Evolutionary conservation across 2,797 vertebrate genomes (phyloP), one percentile per base, ranked within the genome.

Genomic region (Sebastes hopkinsi): DNA sequence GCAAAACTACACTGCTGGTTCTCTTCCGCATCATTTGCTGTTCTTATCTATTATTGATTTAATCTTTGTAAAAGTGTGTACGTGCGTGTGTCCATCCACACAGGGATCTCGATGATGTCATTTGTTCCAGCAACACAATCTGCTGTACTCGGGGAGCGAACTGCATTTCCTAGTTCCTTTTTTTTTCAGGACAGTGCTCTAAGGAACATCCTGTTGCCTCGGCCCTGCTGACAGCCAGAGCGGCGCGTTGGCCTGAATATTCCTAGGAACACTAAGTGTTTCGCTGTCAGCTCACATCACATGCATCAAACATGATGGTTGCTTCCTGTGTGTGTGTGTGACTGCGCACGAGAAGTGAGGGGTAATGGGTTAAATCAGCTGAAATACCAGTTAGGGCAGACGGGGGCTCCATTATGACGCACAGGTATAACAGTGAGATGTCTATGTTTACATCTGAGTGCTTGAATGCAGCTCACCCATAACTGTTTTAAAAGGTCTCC

Each of bases 201-300:
- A 75, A 83, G 77, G 74, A 90, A 83, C 86, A 81, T 91, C 87
- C 88, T 90, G 86, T 92, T 92, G 85, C 88, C 88, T 32, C 36
- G 4, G 85, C 77, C 74, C 52, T 25, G 71, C 82, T 85, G 83
- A 87, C 71, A 89, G 77, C 80, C 77, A 61, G 90, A 88, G 88
- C 72, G 67, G 87, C 86, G 90, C 83, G 88, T 68, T 93, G 94
- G 90, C 94, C 94, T 91, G 91, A 92, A 94, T 94, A 93, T 91
- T 92, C 86, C 73, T 85, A 77, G 56, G 30, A 88, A 88, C 81
- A 68, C 82, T 90, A 89, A 94, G 93, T 93, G 93, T 94, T 77
- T 88, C 2, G 38, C 88, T 94, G 94, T 95, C 94, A 92, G 79
- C 72, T 93, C 90, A 62, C 71, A 94, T 95, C 85, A 94, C 80